Base-by-base conservation (phyloP, 2,888 invertebrate genomes). In the Chymomyza procnemis region DNA sequence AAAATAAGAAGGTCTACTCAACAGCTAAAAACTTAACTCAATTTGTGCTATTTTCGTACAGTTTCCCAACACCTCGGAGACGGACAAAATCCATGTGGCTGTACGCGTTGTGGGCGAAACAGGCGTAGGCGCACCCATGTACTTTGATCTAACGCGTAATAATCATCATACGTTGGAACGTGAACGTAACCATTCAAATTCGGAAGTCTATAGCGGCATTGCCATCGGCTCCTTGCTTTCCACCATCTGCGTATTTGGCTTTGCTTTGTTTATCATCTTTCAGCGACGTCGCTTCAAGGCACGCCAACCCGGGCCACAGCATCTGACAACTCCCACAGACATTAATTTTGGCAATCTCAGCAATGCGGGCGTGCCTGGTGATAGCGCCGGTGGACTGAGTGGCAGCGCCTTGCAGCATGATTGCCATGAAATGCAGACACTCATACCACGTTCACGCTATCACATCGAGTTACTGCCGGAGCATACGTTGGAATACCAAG, bases 381-480 rank as follows among this genome's bases (percentile, higher is more conserved):
- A 89, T 18, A 89, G 89, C 66, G 88, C 89, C 1, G 90, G 89
- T 0, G 89, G 88, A 0, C 52, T 90, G 1, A 90, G 89, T 64
- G 88, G 89, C 34, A 85, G 88, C 55, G 87, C 89, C 1, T 76
- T 88, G 70, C 88, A 89, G 63, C 88, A 89, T 66, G 91, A 91
- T 62, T 88, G 89, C 30, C 90, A 91, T 66, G 91, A 91, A 80
- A 91, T 91, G 90, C 91, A 91, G 76, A 91, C 90, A 1, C 77
- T 91, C 5, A 91, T 91, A 68, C 90, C 90, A 2, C 88, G 88
- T 52, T 84, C 88, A 0, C 80, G 85, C 1, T 78, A 82, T 22
- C 80, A 88, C 64, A 82, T 88, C 59, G 87, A 89, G 61, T 62
- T 89, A 66, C 63, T 81, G 72, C 76, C 80, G 8, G 89, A 88